Conservation (phyloP, 2,888 invertebrate genomes). For the Tiliacea citrago region DNA sequence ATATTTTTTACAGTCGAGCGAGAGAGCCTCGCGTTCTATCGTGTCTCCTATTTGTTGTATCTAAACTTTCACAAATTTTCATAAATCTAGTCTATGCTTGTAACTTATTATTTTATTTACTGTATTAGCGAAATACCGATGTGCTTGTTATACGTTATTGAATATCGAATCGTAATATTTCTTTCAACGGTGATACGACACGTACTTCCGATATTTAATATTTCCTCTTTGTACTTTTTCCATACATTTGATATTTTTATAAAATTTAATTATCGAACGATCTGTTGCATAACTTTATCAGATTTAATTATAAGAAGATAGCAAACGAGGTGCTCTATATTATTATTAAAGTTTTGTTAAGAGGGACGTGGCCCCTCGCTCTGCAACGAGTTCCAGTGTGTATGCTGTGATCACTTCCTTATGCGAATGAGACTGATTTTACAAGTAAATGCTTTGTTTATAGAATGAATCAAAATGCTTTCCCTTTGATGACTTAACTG, state of each 20-base stretch:
- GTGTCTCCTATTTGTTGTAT: conserved; percentile 73
- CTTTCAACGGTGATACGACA: conserved; percentile 74
- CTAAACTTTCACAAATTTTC: conserved; percentile 80
- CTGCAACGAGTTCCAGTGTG: conserved; percentile 90
- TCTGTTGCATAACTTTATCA: conserved; percentile 84
- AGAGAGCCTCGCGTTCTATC: conserved; percentile 71
- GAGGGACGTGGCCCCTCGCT: conserved; percentile 86
- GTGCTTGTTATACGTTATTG: conserved; percentile 72
- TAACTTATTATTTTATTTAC: conserved; percentile 80
- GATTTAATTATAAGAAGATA: conserved; percentile 85
- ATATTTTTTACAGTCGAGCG: conserved; percentile 75
- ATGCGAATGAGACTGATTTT: conserved; percentile 91
- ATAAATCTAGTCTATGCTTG: conserved; percentile 85
- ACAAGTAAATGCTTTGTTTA: conserved; percentile 87
- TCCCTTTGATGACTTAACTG: conserved; percentile 70
- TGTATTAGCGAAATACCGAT: conserved; percentile 70
- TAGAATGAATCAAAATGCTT: conserved; percentile 82
- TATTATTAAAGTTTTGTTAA: conserved; percentile 85
- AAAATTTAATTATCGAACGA: conserved; percentile 75
- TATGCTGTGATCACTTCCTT: conserved; percentile 91
- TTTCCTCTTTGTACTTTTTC: conserved; percentile 75
- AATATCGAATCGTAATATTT: conserved; percentile 73
- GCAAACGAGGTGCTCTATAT: conserved; percentile 88
- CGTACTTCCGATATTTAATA: conserved; percentile 78
- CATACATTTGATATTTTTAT: conserved; percentile 80